Base-by-base conservation (phyloP, 2,113 vertebrate genomes). In the Cercopithecus mona region DNA sequence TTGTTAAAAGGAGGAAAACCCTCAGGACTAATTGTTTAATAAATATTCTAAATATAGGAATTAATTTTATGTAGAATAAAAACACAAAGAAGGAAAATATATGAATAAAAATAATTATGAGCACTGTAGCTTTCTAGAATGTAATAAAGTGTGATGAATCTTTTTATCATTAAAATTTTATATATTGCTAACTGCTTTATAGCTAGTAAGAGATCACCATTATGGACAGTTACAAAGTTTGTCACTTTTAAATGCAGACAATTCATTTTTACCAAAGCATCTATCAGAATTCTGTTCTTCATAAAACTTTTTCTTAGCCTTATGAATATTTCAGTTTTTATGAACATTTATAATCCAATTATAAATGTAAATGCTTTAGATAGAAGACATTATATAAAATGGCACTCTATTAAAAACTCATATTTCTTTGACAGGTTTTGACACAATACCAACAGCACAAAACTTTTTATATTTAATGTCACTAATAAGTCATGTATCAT, bases 171-270 rank as follows among this genome's bases (percentile, higher is more conserved):
- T 40, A 86, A 87, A 70, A 40, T 93, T 97, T 89, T 90, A 93
- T 88, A 83, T 83, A 95, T 91, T 78, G 2, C 7, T 93, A 87
- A 96, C 27, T 90, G 59, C 72, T 98, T 98, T 97, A 97, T 25
- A 97, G 86, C 59, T 96, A 86, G 94, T 93, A 96, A 96, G 97
- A 98, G 68, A 96, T 75, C 91, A 98, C 83, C 96, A 97, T 97
- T 97, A 98, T 94, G 91, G 96, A 86, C 11, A 96, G 64, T 81
- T 98, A 94, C 97, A 5, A 93, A 98, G 93, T n/a, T 59, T 96
- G 91, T 93, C 85, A 72, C 80, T 91, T 97, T 98, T 97, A 91
- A 96, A 96, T 79, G 32, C n/a, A 97, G 76, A 97, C 57, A 50
- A 70, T 97, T 97, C 43, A 97, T 97, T 97, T 93, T 93, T 80